Evolutionary conservation across 2,113 vertebrate genomes (phyloP), one percentile per base, ranked within the genome.

Genomic region (Phalacrocorax aristotelis): DNA sequence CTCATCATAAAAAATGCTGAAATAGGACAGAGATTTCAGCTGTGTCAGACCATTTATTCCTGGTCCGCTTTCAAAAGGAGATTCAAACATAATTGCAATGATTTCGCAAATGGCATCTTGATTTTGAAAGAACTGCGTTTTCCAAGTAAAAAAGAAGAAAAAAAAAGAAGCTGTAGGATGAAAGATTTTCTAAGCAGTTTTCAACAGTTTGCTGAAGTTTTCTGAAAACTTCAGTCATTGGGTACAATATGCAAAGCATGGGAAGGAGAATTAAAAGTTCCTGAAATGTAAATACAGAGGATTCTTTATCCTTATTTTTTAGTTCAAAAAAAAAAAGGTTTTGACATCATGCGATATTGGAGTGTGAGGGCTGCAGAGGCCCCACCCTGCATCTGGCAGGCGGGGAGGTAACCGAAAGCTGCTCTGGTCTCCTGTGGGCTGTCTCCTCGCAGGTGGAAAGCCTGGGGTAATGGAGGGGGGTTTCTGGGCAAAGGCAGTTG

Each of bases 361-460:
- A 92, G 57, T 38, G 23, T 29, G 32, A 89, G 76, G 38, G 54
- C 60, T 95, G 83, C 61, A 65, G 60, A 89, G 75, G 66, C 83
- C 51, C 81, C 97, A 94, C 96, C 97, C 96, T 96, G 55, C 96
- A 97, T 81, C 95, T 97, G 97, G 91, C 86, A 88, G 75, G 64
- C 30, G 0, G 72, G 84, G 94, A 96, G 79, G 93, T 85, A 72
- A 81, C 75, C 2, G 0, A 93, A 83, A 68, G n/a, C 75, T 80
- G 51, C 75, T 70, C n/a, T 0, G 1, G 10, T 34, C 70, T 87
- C 82, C 75, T 5, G 0, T 0, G 77, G 72, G 60, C 60, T 84
- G 55, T 74, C 62, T 82, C 75, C 82, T 93, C 84, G 90, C 93
- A 96, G 94, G 96, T 97, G 96, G 95, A 80, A 86, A 87, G 54